Evolutionary conservation across 2,888 invertebrate genomes (phyloP), one percentile per base, ranked within the genome.

Genomic region (Spisula subtruncata): DNA sequence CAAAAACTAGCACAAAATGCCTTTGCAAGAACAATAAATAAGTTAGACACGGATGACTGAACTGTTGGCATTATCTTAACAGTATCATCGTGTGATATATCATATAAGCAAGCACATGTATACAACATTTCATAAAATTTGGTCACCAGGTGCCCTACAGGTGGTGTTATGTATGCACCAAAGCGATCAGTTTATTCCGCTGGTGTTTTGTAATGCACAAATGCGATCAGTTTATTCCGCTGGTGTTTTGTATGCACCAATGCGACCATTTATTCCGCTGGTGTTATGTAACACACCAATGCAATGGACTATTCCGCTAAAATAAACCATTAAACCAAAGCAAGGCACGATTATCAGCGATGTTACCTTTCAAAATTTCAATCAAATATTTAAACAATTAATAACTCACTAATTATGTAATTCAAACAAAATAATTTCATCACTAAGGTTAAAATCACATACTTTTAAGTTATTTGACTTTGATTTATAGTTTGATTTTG

Each of bases 21-120:
- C 25, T 75, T 75, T 75, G 75, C 75, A 32, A 85, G 54, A 85
- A 51, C 46, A 85, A 46, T 80, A 79, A 80, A 80, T 51, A 54
- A 80, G 32, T 20, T 56, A 71, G 14, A 85, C 80, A 51, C 29
- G 20, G 10, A 56, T 41, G 84, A 71, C 41, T 32, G 16, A 75
- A 32, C 16, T 32, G 32, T 16, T 18, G 32, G 18, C 18, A 75
- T 5, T 35, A 32, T 35, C n/a, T 32, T 75, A 32, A 75, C 75
- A 75, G 75, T 35, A 75, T 75, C 32, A 32, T 75, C 75, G 35
- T 75, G 41, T 41, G 41, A 8, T 41, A 41, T 41, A 41, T 35
- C 18, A 75, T 35, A 32, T 32, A 75, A 75, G 75, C 75, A 75
- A 75, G 75, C 75, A 75, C 75, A 75, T 75, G 2, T 75, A 75